Base-by-base conservation (phyloP, 2,797 vertebrate genomes). In the Diceros bicornis region DNA sequence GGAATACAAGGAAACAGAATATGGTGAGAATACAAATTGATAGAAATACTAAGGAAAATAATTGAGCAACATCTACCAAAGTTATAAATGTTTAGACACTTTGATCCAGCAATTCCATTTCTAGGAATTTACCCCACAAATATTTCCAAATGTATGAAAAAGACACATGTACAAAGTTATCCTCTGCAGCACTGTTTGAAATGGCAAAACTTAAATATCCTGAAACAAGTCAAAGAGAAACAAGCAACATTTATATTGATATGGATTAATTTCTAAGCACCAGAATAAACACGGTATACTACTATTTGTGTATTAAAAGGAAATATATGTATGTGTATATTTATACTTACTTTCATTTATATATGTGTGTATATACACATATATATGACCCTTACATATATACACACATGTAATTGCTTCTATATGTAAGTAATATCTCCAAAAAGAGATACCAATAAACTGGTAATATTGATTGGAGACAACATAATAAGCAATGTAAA, bases 71-170 rank as follows among this genome's bases (percentile, higher is more conserved):
- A 47, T 83, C 59, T 71, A 83, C 66, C 57, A 95, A 84, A 89
- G 85, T 55, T 44, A 66, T 66, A 74, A 71, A 57, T 59, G 21
- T 71, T 68, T 4, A 77, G 23, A 62, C 17, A 84, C 20, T 92
- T 57, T 50, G 55, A 72, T 71, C 1, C 4, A 79, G 17, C 25
- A 25, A 85, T 85, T 89, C 21, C 23, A 77, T 47, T 83, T 86
- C 52, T 81, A 90, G 17, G 64, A 95, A 74, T 85, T 74, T 61
- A 81, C 18, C 52, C 68, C 61, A 71, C 41, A 89, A 78, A 47
- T 57, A 79, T 59, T 81, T 90, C 61, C 66, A 95, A 82, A 81
- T 74, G 25, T 79, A 74, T 84, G 14, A 85, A 79, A 92, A 89
- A 44, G 66, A 95, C n/a, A 79, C 20, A 47, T 41, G 11, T 32